Evolutionary conservation across 2,113 vertebrate species (phyloP), one percentile per base, ranked within the genome.

Genomic region (Corapipo altera): DNA sequence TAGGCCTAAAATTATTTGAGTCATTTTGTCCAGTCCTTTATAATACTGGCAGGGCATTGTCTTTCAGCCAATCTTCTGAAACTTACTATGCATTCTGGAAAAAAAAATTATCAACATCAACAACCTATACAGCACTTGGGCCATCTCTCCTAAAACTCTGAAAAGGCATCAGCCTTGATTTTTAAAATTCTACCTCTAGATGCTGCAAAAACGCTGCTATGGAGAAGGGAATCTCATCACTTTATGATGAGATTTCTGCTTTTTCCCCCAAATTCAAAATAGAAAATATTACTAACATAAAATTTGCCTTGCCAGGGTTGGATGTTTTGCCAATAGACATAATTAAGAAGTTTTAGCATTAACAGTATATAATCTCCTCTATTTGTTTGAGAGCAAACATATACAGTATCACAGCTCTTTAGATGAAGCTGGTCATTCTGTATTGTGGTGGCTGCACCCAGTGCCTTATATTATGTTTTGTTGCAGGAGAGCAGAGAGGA

Each of bases 1-100:
- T 82, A 95, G 44, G 43, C 14, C 37, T 67, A 61, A 83, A 95
- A 93, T 92, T 88, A 91, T 67, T 87, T 19, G 27, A 85, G 58
- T 90, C 20, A 48, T 91, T 58, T 79, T 74, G 35, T 70, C 88
- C 72, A 80, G 76, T 46, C 32, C 80, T 82, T 80, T 58, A 70
- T 80, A 73, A 86, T 43, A 49, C 16, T 85, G 72, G 37, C 72
- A 88, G n/a, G 48, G 51, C 43, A 76, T 6, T 70, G 51, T 80
- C 71, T 73, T 80, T 84, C 39, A 90, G 49, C 14, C 32, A 46
- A 52, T 43, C 55, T 66, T 73, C 58, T 66, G 49, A 91, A 95
- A 82, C n/a, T 72, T 85, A 62, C 24, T 35, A 59, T 35, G 39
- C 0, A 0, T 58, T 73, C 46, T 44, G 37, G 9, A 54, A 61